Evolutionary conservation across 2,113 vertebrate species (phyloP).

Genomic region (Neodontobutis hainanensis): DNA sequence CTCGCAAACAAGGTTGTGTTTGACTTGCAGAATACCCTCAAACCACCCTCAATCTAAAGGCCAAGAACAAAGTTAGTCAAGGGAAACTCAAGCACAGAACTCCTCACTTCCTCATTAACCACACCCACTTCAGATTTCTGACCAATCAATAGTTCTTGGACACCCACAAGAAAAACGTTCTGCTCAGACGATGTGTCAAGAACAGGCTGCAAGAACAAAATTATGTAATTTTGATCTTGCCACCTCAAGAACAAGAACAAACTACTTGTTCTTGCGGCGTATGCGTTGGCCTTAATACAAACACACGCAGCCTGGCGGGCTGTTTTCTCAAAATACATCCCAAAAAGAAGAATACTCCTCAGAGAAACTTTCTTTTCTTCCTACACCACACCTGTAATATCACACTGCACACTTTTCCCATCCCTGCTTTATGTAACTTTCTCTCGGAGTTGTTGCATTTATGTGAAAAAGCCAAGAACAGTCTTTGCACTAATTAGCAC

Average conservation of each 20-base stretch:
- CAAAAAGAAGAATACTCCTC: conserved; percentile 9
- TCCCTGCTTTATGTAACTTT: conserved; percentile 51
- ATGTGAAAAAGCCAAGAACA: conserved; percentile 34
- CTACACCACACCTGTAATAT: conserved; percentile 11
- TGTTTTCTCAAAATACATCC: conserved; percentile 10
- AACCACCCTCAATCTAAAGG: not conserved
- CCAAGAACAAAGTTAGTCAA: too few relatives aligned
- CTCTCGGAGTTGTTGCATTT: conserved; percentile 29
- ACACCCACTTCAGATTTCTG: too few relatives aligned
- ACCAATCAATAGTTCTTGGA: too few relatives aligned
- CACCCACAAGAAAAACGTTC: too few relatives aligned
- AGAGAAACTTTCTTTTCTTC: conserved; percentile 16
- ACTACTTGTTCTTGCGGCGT: too few relatives aligned
- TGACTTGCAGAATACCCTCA: conserved; percentile 12
- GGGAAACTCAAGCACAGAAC: too few relatives aligned
- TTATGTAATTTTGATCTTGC: too few relatives aligned
- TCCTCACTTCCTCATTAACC: too few relatives aligned
- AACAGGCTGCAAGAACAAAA: too few relatives aligned
- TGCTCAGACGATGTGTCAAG: too few relatives aligned
- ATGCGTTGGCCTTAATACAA: not conserved
- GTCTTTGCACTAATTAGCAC: conserved; percentile 63
- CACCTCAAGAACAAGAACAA: too few relatives aligned
- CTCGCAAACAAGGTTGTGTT: conserved; percentile 53
- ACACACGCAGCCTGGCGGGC: conserved; percentile 20
- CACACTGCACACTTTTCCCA: not conserved